Percentiles rank a stretch among this genome's conserved stretches.
These are phyloP conservation scores for Tenthredo notha DNA, from an alignment of 2,888 invertebrate genomes.

Conservation along the genomic window DNA sequence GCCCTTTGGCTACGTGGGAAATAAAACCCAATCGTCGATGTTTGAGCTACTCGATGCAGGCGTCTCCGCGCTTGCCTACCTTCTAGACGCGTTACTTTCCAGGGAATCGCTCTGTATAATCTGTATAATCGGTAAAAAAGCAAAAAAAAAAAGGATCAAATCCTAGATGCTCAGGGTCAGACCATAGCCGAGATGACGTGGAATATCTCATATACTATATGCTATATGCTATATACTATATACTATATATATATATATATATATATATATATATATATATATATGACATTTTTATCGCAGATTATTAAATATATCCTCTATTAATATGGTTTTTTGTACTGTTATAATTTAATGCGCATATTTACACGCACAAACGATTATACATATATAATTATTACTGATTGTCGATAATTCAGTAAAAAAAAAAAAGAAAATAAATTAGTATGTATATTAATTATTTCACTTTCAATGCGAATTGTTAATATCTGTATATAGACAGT, in stretches of 20 bases:
- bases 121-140: background rate
- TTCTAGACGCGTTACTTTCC: too few relatives aligned
- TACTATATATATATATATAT: background rate
- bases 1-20: too few relatives aligned
- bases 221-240: background rate
- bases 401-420: background rate
- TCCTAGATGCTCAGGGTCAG: background rate
- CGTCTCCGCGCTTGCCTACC: too few relatives aligned
- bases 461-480: conserved; percentile 54
- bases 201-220: background rate
- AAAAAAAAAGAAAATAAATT: background rate
- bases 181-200: background rate
- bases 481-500: conserved; percentile 71
- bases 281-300: conserved; percentile 9
- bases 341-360: conserved; percentile 24
- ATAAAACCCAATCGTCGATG: too few relatives aligned
- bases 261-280: background rate
- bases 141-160: background rate
- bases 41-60: too few relatives aligned
- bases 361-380: conserved; percentile 37
- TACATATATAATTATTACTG: background rate
- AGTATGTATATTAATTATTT: conserved; percentile 24
- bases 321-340: conserved; percentile 24
- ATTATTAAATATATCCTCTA: conserved; percentile 7
- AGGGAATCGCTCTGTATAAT: too few relatives aligned